A percentile compares a stretch with the other conserved stretches of the same genome.
These are phyloP conservation scores for Hydrotaea cyrtoneurina DNA, from an alignment of 2,888 invertebrate species.

Conservation along the genomic window DNA sequence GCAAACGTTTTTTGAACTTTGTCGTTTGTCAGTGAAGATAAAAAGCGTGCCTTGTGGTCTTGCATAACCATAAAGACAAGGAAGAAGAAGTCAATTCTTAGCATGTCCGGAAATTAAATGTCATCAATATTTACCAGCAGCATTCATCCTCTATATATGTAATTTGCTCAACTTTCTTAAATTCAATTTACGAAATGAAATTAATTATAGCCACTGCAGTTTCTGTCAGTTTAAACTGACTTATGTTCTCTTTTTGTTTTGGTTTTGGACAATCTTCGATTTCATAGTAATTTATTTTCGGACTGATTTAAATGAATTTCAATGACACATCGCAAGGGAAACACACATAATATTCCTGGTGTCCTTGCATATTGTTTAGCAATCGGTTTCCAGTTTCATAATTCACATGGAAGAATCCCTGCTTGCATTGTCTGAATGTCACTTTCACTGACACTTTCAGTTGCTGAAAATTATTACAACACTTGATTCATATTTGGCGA, in stretches of 20 bases:
- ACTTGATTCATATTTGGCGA: no score
- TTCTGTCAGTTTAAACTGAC: slow-evolving; percentile 37
- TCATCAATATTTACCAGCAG: slow-evolving; percentile 51
- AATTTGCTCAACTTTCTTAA: slow-evolving; percentile 43
- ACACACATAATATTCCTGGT: no score
- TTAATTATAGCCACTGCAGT: slow-evolving; percentile 43
- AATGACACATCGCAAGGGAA: no score
- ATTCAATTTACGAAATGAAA: slow-evolving; percentile 4
- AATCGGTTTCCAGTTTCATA: no score
- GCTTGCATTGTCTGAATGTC: no score
- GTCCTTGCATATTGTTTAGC: no score
- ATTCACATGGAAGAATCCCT: no score
- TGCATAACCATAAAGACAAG: slow-evolving; percentile 16
- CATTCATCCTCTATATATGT: background rate
- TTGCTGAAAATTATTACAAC: no score
- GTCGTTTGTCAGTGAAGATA: slow-evolving; percentile 21
- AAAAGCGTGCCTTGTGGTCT: slow-evolving; percentile 19
- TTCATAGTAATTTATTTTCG: background rate
- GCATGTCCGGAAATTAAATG: slow-evolving; percentile 61
- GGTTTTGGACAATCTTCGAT: slow-evolving; percentile 9
- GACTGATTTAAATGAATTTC: no score
- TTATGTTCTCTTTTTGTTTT: no score
- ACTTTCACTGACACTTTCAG: no score
- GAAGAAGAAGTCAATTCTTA: slow-evolving; percentile 18
- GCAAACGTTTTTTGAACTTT: slow-evolving; percentile 30